These are phyloP conservation scores for Hydrochoerus hydrochaeris DNA, from an alignment of 2,113 vertebrate genomes.

Conservation along the genomic window DNA sequence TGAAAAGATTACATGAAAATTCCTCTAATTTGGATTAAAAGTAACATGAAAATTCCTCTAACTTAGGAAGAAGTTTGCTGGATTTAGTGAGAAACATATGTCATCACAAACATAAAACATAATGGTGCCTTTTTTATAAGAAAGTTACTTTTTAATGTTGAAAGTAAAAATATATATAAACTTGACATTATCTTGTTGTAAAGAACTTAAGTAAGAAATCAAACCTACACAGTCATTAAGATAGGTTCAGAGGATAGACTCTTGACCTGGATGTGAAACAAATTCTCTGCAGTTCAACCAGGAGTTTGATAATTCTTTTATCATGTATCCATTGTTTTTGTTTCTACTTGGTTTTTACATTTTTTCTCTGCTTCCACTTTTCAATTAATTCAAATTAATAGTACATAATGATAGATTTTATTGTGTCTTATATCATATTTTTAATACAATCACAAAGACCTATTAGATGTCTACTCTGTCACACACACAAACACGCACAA, in stretches of 20 bases:
- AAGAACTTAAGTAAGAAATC: not conserved
- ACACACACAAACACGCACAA: no score
- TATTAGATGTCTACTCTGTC: not conserved
- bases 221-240: not conserved
- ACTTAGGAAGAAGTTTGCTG: conserved; percentile 13
- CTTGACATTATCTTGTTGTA: not conserved
- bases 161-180: not conserved
- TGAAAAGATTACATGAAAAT: not conserved
- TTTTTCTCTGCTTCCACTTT: not conserved
- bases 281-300: not conserved
- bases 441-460: not conserved
- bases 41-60: not conserved
- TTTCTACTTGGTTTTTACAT: not conserved
- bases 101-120: not conserved
- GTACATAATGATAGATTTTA: not conserved
- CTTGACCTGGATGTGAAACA: not conserved
- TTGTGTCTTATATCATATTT: not conserved
- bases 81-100: not conserved
- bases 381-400: not conserved
- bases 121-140: not conserved
- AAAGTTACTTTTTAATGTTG: not conserved
- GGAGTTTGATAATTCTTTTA: not conserved
- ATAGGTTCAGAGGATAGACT: not conserved
- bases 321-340: not conserved
- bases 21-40: not conserved